Percentiles rank a stretch among this genome's conserved stretches.
These are phyloP conservation scores for Bos indicus DNA, from an alignment of 2,113 vertebrate species.

Conservation along the genomic window DNA sequence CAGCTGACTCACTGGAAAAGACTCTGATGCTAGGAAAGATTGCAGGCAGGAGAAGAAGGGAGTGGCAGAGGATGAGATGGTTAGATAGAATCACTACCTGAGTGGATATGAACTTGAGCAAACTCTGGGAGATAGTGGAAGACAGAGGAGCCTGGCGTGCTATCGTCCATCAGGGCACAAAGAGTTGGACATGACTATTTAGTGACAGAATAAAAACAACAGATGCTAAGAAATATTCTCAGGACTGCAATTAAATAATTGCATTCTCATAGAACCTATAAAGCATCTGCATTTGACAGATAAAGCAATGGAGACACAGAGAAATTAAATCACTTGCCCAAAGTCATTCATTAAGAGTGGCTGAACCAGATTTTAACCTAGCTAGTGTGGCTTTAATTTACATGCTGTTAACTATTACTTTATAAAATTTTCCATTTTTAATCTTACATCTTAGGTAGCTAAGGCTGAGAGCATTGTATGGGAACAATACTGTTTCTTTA, in stretches of 20 bases:
- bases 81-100: not conserved
- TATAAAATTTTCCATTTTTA: not conserved
- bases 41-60: not conserved
- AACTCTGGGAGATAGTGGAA: not conserved
- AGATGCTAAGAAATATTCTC: not conserved
- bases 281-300: not conserved
- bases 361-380: not conserved
- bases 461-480: not conserved
- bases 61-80: not conserved
- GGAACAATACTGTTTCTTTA: not conserved
- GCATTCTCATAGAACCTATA: not conserved
- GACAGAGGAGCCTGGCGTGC: fast-evolving
- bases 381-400: not conserved
- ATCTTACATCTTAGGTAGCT: not conserved
- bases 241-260: not conserved
- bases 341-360: not conserved
- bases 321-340: not conserved
- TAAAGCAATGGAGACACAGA: not conserved
- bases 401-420: not conserved
- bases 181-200: not conserved
- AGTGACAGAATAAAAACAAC: not conserved
- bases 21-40: not conserved
- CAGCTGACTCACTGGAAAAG: not conserved
- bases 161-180: not conserved
- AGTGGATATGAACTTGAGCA: not conserved